Base-by-base conservation (phyloP, 2,888 invertebrate genomes). In the Drosophila kuntzei region DNA sequence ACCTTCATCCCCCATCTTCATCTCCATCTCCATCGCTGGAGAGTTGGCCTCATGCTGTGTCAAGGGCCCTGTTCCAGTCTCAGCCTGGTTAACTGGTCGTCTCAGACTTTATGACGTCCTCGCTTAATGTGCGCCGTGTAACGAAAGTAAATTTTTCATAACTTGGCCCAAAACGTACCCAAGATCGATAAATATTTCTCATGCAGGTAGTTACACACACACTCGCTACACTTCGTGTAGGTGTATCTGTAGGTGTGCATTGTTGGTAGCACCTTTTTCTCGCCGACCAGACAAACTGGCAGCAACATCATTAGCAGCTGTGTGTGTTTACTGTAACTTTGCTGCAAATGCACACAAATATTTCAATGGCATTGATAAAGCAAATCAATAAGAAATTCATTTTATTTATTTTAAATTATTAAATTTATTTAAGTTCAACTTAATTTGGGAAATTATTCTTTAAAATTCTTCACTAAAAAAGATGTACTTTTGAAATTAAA, bases 241-340 rank as follows among this genome's bases (percentile, higher is more conserved):
- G 22, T 57, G 27, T 20, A 11, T n/a, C 4, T 25, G 53, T 16
- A 12, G 47, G 34, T n/a, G 54, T 54, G 41, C 46, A 60, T 62
- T 53, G 55, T 74, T 64, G 83, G 83, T 71, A 86, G 71, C 71
- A 70, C 44, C 70, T 70, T 62, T 62, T 73, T 57, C 68, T 51
- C 50, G 69, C 66, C 63, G 72, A 34, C 69, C 89, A 89, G 89
- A 89, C 89, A 79, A 86, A 81, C 89, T 88, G 89, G 90, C 90
- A 86, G 75, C 90, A 76, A 60, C 86, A 78, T 81, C 85, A 87
- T 89, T 87, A 85, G 79, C 77, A 77, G 79, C 67, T 76, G 74
- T 62, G 57, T 50, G 60, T 50, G 60, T 51, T 41, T 44, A 29
- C 22, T 12, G 32, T 16, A 22, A 34, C n/a, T 46, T 49, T 27